Conservation (phyloP, 2,113 vertebrate species). For the Eptesicus fuscus region DNA sequence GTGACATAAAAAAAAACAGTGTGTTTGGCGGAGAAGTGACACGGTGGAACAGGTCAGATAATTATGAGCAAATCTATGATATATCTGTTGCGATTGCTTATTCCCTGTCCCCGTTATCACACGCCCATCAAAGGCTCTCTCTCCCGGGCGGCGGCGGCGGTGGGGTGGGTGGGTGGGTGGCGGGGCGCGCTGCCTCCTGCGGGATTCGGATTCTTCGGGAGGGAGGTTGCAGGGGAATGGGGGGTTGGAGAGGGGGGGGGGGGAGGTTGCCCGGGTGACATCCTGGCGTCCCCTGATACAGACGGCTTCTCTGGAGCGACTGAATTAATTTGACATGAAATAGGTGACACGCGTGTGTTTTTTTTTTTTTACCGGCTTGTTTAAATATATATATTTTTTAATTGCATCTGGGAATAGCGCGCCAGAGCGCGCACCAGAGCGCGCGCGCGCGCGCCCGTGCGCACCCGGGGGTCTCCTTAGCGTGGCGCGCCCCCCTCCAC, state of each 20-base stretch:
- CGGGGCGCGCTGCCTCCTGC: neutral
- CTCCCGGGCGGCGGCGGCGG: no score
- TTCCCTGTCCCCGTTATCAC: constrained; percentile 81
- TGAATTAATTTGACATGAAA: neutral
- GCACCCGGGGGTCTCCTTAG: neutral
- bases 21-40: constrained; percentile 83
- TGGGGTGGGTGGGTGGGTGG: no score
- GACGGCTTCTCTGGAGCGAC: neutral
- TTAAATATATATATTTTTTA: neutral
- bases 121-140: constrained; percentile 74
- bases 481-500: neutral
- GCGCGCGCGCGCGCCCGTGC: neutral
- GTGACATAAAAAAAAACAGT: constrained; percentile 77
- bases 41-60: constrained; percentile 88
- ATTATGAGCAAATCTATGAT: constrained; percentile 87
- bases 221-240: no score
- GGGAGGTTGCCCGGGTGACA: neutral
- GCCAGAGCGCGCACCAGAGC: no score
- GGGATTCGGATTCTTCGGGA: no score
- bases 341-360: neutral
- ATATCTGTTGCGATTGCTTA: constrained; percentile 83
- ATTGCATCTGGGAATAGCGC: neutral
- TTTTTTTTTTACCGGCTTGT: neutral
- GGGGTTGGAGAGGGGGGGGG: no score
- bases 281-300: neutral